Conservation (phyloP, 2,888 invertebrate genomes). For the Agrotis ipsilon region DNA sequence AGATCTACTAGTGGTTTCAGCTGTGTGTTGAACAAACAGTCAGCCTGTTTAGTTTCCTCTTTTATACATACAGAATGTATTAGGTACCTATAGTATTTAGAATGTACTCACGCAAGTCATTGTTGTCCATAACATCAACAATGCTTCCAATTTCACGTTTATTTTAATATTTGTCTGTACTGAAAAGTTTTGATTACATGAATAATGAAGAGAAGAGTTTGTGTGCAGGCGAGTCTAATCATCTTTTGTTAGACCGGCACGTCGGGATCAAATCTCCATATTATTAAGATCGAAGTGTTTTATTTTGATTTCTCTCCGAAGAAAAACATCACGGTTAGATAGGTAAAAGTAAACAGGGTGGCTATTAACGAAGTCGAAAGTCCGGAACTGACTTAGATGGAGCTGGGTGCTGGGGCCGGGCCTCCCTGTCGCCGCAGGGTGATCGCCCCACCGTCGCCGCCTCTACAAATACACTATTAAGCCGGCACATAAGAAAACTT, state of each 20-base stretch:
- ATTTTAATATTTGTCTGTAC: constrained; percentile 11
- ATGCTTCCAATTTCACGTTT: constrained; percentile 22
- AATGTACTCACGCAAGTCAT: constrained; percentile 21
- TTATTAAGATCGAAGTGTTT: constrained; percentile 49
- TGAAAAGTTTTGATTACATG: constrained; percentile 17
- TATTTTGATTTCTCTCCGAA: constrained; percentile 58
- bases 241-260: constrained; percentile 20
- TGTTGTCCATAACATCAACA: constrained; percentile 4
- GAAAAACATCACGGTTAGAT: constrained; percentile 62
- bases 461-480: constrained; percentile 76
- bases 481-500: constrained; percentile 77
- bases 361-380: constrained; percentile 71
- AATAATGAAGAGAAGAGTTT: constrained; percentile 25
- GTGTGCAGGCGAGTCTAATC: constrained; percentile 29
- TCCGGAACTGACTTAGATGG: constrained; percentile 70
- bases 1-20: too few relatives aligned
- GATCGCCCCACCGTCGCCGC: constrained; percentile 69
- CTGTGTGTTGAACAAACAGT: too few relatives aligned
- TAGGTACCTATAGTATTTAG: too few relatives aligned
- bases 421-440: constrained; percentile 68
- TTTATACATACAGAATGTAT: too few relatives aligned
- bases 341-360: constrained; percentile 70
- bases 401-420: constrained; percentile 59
- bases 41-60: too few relatives aligned
- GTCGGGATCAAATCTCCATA: constrained; percentile 36